Evolutionary conservation across 2,113 vertebrate genomes (phyloP), one percentile per base, ranked within the genome.

Genomic region (Polypterus bichir): DNA sequence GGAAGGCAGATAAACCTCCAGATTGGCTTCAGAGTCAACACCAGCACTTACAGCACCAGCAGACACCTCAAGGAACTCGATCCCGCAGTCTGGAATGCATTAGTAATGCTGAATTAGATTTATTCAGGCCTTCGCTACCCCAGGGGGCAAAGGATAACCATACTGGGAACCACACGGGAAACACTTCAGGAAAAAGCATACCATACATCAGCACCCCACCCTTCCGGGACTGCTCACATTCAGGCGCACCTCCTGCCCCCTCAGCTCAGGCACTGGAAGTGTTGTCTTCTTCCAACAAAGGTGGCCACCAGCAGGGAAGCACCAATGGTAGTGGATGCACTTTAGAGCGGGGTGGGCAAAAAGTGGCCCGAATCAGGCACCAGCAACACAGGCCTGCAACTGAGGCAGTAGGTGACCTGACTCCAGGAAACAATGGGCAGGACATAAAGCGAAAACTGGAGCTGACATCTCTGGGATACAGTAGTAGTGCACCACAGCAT

Each of bases 321-420:
- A 75, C 63, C 6, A 59, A 61, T 4, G 53, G 72, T 46, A 71
- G 70, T 11, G 82, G 87, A 79, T 97, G 92, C 84, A 92, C 89
- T 70, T 84, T 95, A 76, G 93, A 95, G 71, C 89, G 91, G 79
- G 81, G 84, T 1, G 75, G 87, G 7, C 94, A 97, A 77, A 97
- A 94, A 67, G 92, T 97, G 73, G 94, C 95, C 4, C 85, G 91
- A 9, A 92, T 98, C 76, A 89, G 92, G 67, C 94, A 98, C 73
- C 94, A 98, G 83, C 95, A 97, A 80, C 94, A 93, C 73, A 71
- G 80, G 62, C 74, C 82, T 49, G 76, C 74, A 46, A 73, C 86
- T 0, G 92, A 93, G 59, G n/a, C 81, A 49, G 64, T 76, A 4
- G 65, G 62, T 45, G 83, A 86, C 44, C 57, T 84, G 52, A 76